These are phyloP conservation scores for Drosophila lacteicornis DNA, from an alignment of 1,140 invertebrate species.

Conservation along the genomic window DNA sequence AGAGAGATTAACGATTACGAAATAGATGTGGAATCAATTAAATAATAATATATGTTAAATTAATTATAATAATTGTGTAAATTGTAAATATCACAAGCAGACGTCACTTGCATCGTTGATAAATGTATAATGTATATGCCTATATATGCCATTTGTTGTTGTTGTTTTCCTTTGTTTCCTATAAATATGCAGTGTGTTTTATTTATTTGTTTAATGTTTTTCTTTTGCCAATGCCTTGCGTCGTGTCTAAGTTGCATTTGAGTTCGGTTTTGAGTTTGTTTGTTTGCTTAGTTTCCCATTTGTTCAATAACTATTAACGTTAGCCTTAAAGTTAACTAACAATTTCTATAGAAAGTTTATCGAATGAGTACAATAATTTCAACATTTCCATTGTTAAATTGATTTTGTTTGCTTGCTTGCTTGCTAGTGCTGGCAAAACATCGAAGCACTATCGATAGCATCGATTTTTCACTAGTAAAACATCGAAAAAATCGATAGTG, in stretches of 20 bases:
- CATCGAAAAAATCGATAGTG: too few relatives aligned
- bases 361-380: constrained; percentile 52
- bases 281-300: constrained; percentile 11
- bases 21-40: constrained; percentile 41
- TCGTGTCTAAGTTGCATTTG: constrained; percentile 12
- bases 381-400: constrained; percentile 35
- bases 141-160: constrained; percentile 44
- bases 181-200: constrained; percentile 36
- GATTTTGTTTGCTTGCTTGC: constrained; percentile 19
- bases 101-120: constrained; percentile 82
- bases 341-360: constrained; percentile 50
- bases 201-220: constrained; percentile 6
- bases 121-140: constrained; percentile 52
- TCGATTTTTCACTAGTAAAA: too few relatives aligned
- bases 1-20: constrained; percentile 44
- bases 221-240: constrained; percentile 6
- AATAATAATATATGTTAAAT: constrained; percentile 56
- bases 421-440: too few relatives aligned
- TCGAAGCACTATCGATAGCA: too few relatives aligned
- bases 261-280: constrained; percentile 29
- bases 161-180: constrained; percentile 6
- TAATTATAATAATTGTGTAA: constrained; percentile 77
- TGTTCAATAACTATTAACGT: constrained; percentile 57
- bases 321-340: constrained; percentile 43
- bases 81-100: constrained; percentile 84